These are phyloP conservation scores for Anhinga rufa DNA, from an alignment of 2,113 vertebrate species.

Conservation along the genomic window DNA sequence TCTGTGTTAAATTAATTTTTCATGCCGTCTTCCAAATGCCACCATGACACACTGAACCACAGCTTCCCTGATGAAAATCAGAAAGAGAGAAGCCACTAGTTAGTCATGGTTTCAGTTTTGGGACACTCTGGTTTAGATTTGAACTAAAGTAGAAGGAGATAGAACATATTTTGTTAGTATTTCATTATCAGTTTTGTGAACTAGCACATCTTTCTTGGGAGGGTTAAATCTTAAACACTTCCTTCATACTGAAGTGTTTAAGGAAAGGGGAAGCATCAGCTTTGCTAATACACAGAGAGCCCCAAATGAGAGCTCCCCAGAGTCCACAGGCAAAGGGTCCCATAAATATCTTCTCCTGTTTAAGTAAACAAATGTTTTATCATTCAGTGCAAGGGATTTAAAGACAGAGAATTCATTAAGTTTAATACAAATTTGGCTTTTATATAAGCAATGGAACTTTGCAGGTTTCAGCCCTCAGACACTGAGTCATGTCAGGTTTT, in stretches of 20 bases:
- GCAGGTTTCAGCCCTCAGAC: not conserved
- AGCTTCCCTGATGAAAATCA: not conserved
- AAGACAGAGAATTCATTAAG: not conserved
- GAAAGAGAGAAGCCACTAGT: not conserved
- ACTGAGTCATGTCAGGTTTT: not conserved
- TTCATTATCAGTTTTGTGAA: not conserved
- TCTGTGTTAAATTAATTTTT: not conserved
- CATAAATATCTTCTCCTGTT: not conserved
- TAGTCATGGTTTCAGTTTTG: not conserved
- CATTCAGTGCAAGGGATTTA: not conserved
- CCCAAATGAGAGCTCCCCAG: not conserved
- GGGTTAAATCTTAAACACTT: not conserved
- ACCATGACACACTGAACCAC: not conserved
- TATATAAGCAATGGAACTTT: not conserved
- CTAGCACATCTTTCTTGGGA: not conserved
- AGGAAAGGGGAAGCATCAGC: not conserved
- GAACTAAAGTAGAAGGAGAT: not conserved
- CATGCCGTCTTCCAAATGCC: not conserved
- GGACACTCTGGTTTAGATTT: not conserved
- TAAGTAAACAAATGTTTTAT: not conserved
- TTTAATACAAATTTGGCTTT: not conserved
- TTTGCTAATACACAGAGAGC: not conserved
- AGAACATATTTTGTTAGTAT: not conserved
- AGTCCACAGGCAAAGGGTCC: not conserved
- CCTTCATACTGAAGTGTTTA: not conserved